Evolutionary conservation across 2,888 invertebrate genomes (phyloP), one percentile per base, ranked within the genome.

Genomic region (Argyresthia albistria): DNA sequence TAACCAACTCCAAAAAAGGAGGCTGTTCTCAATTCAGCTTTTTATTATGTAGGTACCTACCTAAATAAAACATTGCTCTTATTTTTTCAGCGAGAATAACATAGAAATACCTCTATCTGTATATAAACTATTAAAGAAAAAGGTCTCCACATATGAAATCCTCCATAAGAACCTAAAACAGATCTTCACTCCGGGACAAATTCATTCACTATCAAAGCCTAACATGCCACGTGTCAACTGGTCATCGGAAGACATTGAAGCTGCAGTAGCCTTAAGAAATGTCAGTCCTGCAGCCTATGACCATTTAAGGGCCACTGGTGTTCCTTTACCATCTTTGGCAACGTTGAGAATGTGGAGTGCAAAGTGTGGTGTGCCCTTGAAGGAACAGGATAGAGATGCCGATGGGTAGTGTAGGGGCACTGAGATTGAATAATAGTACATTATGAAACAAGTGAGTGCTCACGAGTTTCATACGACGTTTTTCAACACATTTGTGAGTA

Each of bases 131-230:
- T 15, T 49, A 9, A 37, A 49, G 25, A 12, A 16, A 12, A 49
- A 49, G 11, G 12, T 25, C 6, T 25, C 25, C 25, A 25, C 25
- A 25, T 25, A 25, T 25, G 25, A 25, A 25, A 15, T 49, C 1
- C 39, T 49, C 6, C 36, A 37, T 14, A 37, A 39, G 11, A 49
- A 49, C n/a, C 39, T 49, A 10, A 37, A 49, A 16, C 49, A 37
- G 16, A 49, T 49, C 10, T 49, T 49, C 49, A 49, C 49, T 11
- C 37, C 49, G 39, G 49, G 49, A 15, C 49, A 49, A 12, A 49
- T 49, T 16, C 36, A 25, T 8, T 37, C 37, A 10, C 49, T 49
- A 10, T 14, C 36, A 15, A 14, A 49, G 10, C 49, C 49, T 8
- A 11, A 49, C 8, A 49, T 12, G 25, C 12, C 36, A 15, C 49